Conservation (phyloP, 2,113 vertebrate species). For the Fulica atra region DNA sequence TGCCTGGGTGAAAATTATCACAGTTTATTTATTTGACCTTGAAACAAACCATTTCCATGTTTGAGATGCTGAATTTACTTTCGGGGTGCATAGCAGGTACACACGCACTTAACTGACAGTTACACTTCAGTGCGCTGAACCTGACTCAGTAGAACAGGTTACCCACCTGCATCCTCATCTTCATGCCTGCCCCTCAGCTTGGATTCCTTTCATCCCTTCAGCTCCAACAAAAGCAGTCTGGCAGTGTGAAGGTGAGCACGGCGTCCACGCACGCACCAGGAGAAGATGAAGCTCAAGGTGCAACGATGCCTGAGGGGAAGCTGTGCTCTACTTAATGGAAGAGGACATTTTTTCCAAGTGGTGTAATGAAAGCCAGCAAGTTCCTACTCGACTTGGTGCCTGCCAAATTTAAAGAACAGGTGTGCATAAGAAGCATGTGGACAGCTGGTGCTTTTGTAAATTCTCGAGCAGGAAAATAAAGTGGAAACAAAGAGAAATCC, state of each 20-base stretch:
- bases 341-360: not conserved
- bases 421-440: not conserved
- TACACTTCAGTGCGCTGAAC: not conserved
- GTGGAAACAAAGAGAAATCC: not conserved
- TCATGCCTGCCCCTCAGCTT: not conserved
- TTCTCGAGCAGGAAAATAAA: not conserved
- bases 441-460: not conserved
- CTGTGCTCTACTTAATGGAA: not conserved
- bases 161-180: not conserved
- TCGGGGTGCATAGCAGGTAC: not conserved
- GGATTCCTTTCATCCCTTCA: not conserved
- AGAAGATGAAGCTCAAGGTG: not conserved
- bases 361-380: constrained; percentile 22
- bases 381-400: not conserved
- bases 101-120: not conserved
- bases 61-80: not conserved
- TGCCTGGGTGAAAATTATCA: not conserved
- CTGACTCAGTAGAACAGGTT: not conserved
- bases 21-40: not conserved
- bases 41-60: not conserved
- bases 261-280: not conserved
- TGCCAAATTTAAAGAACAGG: constrained; percentile 2
- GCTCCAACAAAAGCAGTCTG: not conserved
- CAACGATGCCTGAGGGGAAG: not conserved
- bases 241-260: not conserved